Percentiles rank a stretch among this genome's conserved stretches.
These are phyloP conservation scores for Drosophila paracracens DNA, from an alignment of 2,888 invertebrate species.

Conservation along the genomic window DNA sequence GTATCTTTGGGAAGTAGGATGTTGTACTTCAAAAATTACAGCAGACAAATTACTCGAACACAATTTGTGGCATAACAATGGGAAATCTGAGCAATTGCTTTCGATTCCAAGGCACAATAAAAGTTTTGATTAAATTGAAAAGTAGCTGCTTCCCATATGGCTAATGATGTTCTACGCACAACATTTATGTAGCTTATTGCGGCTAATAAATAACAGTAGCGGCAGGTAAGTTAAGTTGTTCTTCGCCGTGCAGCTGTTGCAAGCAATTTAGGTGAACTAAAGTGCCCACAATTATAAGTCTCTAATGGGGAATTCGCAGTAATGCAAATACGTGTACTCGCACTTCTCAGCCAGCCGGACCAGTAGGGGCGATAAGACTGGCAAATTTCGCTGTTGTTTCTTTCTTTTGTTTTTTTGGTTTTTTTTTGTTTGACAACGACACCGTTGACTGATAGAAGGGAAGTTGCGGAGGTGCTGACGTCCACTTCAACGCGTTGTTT, in stretches of 20 bases:
- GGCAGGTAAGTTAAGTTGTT: slow-evolving; percentile 29
- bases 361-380: slow-evolving; percentile 56
- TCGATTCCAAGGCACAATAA: background rate
- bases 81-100: background rate
- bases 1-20: background rate
- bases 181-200: slow-evolving; percentile 14
- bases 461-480: slow-evolving; percentile 16
- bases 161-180: background rate
- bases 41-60: background rate
- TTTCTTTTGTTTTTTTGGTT: slow-evolving; percentile 13
- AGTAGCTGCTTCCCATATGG: background rate
- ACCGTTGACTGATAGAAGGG: slow-evolving; percentile 5
- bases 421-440: slow-evolving; percentile 38
- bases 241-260: slow-evolving; percentile 27
- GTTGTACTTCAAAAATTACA: background rate
- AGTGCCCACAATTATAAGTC: slow-evolving; percentile 70
- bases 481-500: slow-evolving; percentile 45
- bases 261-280: slow-evolving; percentile 43
- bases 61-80: background rate
- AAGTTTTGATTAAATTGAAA: background rate
- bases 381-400: slow-evolving; percentile 44
- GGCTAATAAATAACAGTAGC: slow-evolving; percentile 24
- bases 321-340: slow-evolving; percentile 66
- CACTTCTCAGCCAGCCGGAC: slow-evolving; percentile 37
- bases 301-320: slow-evolving; percentile 62